A percentile compares a stretch with the other conserved stretches of the same genome.
Conservation (phyloP, 2,888 invertebrate genomes). For the Asteroscopus sphinx region DNA sequence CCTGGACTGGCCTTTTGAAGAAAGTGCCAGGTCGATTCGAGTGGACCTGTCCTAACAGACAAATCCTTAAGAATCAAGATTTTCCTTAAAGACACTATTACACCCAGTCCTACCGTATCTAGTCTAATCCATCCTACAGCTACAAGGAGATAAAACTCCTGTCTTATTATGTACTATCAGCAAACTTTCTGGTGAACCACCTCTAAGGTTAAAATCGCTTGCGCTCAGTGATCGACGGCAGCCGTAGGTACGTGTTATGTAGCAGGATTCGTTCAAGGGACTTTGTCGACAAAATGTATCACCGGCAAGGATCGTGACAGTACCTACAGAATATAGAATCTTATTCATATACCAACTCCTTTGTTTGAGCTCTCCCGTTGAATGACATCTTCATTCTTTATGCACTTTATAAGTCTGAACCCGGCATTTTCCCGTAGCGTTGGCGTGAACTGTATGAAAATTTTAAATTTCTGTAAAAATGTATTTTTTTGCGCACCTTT, state of each 20-base stretch:
- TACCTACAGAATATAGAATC: slow-evolving; percentile 10
- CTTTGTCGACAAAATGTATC: too few relatives aligned
- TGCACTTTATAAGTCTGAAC: slow-evolving; percentile 28
- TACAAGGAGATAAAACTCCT: slow-evolving; percentile 1
- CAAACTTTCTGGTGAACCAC: too few relatives aligned
- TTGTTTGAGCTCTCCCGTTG: slow-evolving; percentile 14
- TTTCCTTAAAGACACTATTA: neutral
- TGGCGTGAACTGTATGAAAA: neutral
- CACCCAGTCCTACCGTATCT: neutral
- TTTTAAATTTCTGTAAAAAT: slow-evolving; percentile 2
- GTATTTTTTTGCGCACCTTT: neutral
- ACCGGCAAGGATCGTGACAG: too few relatives aligned
- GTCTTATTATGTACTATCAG: slow-evolving; percentile 14
- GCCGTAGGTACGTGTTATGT: too few relatives aligned
- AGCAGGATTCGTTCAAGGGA: too few relatives aligned
- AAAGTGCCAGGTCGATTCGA: too few relatives aligned
- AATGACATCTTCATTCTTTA: slow-evolving; percentile 20
- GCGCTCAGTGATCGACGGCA: too few relatives aligned
- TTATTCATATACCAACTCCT: slow-evolving; percentile 10
- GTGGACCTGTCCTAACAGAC: too few relatives aligned
- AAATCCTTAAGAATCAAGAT: too few relatives aligned
- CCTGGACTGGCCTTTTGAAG: too few relatives aligned
- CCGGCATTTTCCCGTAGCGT: slow-evolving; percentile 2
- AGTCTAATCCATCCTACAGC: neutral
- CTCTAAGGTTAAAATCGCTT: too few relatives aligned